A percentile compares a stretch with the other conserved stretches of the same genome.
Conservation (phyloP, 2,888 invertebrate genomes). For the Cotesia congregata region DNA sequence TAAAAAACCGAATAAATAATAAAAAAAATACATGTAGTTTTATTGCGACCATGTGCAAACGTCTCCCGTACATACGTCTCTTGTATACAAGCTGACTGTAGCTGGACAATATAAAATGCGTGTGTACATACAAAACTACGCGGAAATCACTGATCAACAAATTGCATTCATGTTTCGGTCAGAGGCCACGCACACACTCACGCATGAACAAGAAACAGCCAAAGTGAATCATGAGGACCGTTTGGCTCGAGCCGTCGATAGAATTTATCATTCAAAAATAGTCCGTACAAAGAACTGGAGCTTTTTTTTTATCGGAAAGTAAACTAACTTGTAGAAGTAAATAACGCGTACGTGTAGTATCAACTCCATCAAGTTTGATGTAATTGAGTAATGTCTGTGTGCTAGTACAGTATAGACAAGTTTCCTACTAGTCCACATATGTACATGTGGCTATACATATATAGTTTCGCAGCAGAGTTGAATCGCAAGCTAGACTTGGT, state of each 20-base stretch:
- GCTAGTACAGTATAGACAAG: no score
- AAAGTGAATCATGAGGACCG: slow-evolving; percentile 8
- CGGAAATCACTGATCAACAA: slow-evolving; percentile 11
- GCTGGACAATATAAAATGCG: slow-evolving; percentile 4
- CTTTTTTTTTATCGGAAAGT: not conserved
- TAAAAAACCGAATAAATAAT: slow-evolving; percentile 8
- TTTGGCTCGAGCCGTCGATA: slow-evolving; percentile 3
- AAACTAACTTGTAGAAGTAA: not conserved
- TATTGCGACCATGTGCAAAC: slow-evolving; percentile 6
- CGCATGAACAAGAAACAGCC: not conserved
- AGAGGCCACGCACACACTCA: not conserved
- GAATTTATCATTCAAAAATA: not conserved
- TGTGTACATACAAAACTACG: not conserved
- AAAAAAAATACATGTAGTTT: slow-evolving; percentile 15
- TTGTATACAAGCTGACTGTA: not conserved
- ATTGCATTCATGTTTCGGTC: slow-evolving; percentile 5
- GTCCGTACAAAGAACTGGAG: not conserved
- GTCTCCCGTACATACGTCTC: not conserved
- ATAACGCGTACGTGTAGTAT: not conserved
- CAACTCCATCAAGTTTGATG: not conserved
- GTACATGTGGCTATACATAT: no score
- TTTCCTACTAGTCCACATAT: no score
- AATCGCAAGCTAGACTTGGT: not conserved
- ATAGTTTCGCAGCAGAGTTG: no score
- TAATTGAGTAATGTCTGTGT: not conserved